These are phyloP conservation scores for Hemibagrus wyckioides DNA, from an alignment of 2,113 vertebrate species.

Conservation along the genomic window DNA sequence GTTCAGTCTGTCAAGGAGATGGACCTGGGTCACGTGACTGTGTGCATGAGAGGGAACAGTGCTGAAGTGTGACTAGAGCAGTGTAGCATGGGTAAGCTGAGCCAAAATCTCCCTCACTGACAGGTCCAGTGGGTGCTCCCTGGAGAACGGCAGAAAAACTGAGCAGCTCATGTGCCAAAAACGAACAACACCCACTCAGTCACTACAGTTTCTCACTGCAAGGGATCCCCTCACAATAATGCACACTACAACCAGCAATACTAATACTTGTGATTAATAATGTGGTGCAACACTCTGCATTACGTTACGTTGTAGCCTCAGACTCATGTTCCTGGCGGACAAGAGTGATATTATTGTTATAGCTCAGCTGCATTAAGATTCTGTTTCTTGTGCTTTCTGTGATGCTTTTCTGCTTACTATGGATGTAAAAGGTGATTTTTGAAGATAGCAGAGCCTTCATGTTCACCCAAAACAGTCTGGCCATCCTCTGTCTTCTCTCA, in stretches of 20 bases:
- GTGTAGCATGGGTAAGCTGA: neutral
- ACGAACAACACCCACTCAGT: constrained; percentile 7
- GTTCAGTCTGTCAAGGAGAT: neutral
- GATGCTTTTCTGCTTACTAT: neutral
- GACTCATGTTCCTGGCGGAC: neutral
- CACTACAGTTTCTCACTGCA: neutral
- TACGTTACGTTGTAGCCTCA: too few relatives aligned
- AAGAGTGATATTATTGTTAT: neutral
- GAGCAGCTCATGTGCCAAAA: constrained; percentile 19
- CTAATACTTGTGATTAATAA: too few relatives aligned
- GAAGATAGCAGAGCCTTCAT: too few relatives aligned
- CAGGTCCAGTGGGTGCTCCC: constrained; percentile 5
- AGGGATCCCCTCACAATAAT: neutral
- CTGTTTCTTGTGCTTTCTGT: neutral
- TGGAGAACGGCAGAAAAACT: constrained; percentile 21
- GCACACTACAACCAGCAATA: neutral
- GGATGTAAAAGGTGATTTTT: neutral
- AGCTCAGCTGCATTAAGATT: neutral
- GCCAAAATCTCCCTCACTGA: constrained; percentile 15
- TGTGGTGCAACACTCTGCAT: too few relatives aligned
- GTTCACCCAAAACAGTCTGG: too few relatives aligned
- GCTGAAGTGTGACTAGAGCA: constrained; percentile 32
- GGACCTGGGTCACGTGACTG: neutral
- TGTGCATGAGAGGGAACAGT: constrained; percentile 9
- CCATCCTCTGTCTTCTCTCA: neutral